Base-by-base conservation (phyloP, 1,140 invertebrate species). In the Venustaconcha ellipsiformis region DNA sequence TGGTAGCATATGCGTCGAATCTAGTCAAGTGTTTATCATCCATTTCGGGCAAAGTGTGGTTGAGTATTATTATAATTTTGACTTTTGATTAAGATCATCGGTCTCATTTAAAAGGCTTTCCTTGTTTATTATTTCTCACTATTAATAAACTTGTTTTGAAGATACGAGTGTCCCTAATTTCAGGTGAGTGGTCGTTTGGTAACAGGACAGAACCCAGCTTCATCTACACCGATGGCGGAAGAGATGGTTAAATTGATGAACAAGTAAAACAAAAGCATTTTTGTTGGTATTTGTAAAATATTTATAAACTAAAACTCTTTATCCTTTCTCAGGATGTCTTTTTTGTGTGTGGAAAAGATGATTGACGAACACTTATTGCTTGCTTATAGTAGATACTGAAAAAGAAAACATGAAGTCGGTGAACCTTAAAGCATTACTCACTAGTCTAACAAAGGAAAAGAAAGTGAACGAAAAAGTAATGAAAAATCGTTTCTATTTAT, bases 121-220 rank as follows among this genome's bases (percentile, higher is more conserved):
- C 18, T 18, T 62, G 59, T 62, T 6, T 60, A 60, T 6, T 60
- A 6, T 60, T n/a, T 23, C 59, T 62, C 59, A 8, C 37, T 48
- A 6, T 48, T 48, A 11, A 62, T 23, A 62, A 14, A 18, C 18
- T 18, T 23, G 59, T 62, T 23, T 62, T 18, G 18, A 62, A n/a
- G 13, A n/a, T 8, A 14, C 23, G 18, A n/a, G 18, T 62, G 0
- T 62, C 6, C 13, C 23, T 72, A 56, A 37, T 81, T 77, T n/a
- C 72, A 82, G 82, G 77, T 80, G 20, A 68, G 75, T 71, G 79
- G 76, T 1, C 58, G 78, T 11, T 20, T 84, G 11, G 65, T 84
- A 11, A 81, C 81, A 15, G 83, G 83, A 23, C 83, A 84, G 68
- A 84, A 84, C 59, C 83, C 83, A 12, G 74, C 79, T 14, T 84